A percentile compares a stretch with the other conserved stretches of the same genome.
Conservation (phyloP, 2,797 vertebrate species). For the Vireo griseus region DNA sequence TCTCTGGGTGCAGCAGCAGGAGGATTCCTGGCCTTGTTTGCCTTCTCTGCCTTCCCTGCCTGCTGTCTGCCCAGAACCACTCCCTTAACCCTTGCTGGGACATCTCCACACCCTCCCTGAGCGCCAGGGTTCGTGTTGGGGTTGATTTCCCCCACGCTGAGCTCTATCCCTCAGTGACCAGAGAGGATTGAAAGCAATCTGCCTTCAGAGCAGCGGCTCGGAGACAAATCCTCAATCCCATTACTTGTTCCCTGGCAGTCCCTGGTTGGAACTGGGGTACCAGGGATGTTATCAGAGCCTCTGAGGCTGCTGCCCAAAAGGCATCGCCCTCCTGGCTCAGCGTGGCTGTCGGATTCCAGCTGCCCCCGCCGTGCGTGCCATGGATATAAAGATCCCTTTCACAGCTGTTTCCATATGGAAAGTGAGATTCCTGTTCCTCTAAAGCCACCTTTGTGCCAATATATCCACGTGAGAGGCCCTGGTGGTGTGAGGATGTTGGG, state of each 20-base stretch:
- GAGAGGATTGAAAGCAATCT: background rate
- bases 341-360: background rate
- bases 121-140: accelerated
- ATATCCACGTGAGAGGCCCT: accelerated
- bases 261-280: background rate
- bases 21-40: background rate
- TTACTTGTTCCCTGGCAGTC: background rate
- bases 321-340: background rate
- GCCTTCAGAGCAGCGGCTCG: background rate
- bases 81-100: background rate
- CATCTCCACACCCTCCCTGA: accelerated
- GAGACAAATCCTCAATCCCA: background rate
- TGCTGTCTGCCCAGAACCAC: background rate
- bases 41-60: background rate
- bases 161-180: background rate
- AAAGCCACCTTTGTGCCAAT: background rate
- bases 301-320: background rate
- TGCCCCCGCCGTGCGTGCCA: background rate
- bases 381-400: background rate
- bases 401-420: background rate
- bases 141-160: background rate
- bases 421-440: background rate
- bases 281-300: accelerated
- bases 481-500: accelerated
- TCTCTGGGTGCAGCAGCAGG: background rate